Evolutionary conservation across 64 coral and sea anemone genomes (phyloP).

Genomic region (Dendrophyllia cribrosa): DNA sequence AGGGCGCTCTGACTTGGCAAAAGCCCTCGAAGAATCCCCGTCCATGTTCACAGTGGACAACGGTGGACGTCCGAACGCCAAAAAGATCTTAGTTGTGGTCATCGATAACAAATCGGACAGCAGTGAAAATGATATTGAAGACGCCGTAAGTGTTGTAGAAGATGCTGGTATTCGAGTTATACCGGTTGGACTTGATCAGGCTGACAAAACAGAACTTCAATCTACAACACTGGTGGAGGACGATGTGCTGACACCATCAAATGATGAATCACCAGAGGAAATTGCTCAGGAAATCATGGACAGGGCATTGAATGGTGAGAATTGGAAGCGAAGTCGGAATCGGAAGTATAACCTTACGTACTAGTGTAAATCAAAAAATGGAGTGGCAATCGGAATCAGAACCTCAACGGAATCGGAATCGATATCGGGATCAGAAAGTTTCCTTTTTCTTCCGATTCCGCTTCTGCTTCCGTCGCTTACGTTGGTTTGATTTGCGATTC

Average conservation of each 20-base stretch:
- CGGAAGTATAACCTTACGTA: not conserved
- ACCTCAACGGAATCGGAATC: no score
- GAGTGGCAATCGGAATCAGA: no score
- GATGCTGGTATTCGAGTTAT: conserved; percentile 74
- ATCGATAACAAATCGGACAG: conserved; percentile 80
- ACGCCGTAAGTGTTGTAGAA: conserved; percentile 18
- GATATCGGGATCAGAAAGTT: no score
- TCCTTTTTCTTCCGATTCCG: no score
- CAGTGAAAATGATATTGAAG: conserved; percentile 33
- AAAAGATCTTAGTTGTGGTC: conserved; percentile 83
- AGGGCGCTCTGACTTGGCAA: conserved; percentile 28
- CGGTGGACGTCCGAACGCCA: conserved; percentile 46
- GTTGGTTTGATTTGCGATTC: no score
- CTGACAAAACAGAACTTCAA: conserved; percentile 66
- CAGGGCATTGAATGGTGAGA: conserved; percentile 71
- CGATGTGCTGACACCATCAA: conserved; percentile 65
- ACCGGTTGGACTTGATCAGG: conserved; percentile 72
- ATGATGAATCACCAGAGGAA: conserved; percentile 45
- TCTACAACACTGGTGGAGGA: conserved; percentile 61
- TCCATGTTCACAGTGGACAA: conserved; percentile 5
- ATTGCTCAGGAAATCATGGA: conserved; percentile 67
- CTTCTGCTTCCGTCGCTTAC: no score
- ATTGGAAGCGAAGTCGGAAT: not conserved
- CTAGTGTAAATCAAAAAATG: no score
- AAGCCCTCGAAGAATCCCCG: conserved; percentile 28